Evolutionary conservation across 2,888 invertebrate genomes (phyloP), one percentile per base, ranked within the genome.

Genomic region (Proisotoma minuta): DNA sequence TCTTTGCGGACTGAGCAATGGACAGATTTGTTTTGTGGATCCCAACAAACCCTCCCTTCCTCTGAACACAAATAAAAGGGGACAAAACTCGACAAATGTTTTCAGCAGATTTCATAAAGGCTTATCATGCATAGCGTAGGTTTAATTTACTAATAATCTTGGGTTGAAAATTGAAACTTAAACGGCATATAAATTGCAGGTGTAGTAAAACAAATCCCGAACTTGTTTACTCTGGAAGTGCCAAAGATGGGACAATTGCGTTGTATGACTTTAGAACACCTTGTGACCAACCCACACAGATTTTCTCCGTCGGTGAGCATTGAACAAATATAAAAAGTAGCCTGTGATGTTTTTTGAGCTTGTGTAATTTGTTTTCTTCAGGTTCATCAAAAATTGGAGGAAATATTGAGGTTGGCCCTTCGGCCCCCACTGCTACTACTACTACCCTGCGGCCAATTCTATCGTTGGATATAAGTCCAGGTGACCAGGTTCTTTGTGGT

Each of bases 391-490:
- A 10, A 26, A 15, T 52, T 8, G 52, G 26, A 23, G 26, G 20
- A n/a, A n/a, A n/a, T 52, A 24, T 12, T 20, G 23, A 52, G 23
- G 18, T 12, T 52, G n/a, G n/a, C n/a, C n/a, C n/a, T n/a, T n/a
- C n/a, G n/a, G n/a, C n/a, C n/a, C n/a, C n/a, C n/a, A n/a, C n/a
- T n/a, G n/a, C n/a, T n/a, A 20, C 40, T n/a, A 47, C 51, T 15
- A 15, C 22, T 34, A 5, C 27, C 15, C 15, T 28, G 3, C 27
- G 28, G 74, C 82, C 85, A 1, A 82, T 87, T 50, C 82, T 82
- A 22, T 84, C 87, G 72, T 87, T 91, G 79, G 91, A 91, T 76
- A 77, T 89, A 2, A 88, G 87, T 23, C 81, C 83, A 59, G 85
- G 86, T 69, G 85, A 87, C 29, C 80, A 84, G 27, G 79, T 89